Evolutionary conservation across 2,888 invertebrate genomes (phyloP), one percentile per base, ranked within the genome.

Genomic region (Tortricodes alternella): DNA sequence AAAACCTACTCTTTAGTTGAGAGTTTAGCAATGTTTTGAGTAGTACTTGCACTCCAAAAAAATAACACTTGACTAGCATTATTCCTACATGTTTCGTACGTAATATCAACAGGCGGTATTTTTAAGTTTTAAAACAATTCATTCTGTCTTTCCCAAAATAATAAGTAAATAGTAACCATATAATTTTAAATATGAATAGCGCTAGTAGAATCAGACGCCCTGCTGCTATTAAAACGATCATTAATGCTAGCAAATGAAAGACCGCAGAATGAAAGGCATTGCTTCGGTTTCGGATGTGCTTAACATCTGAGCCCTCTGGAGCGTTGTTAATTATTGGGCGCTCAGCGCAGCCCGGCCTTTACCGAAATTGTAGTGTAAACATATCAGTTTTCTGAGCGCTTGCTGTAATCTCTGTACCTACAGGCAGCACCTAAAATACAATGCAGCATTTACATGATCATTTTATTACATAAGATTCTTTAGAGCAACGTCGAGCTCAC

Each of bases 321-420:
- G 73, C 67, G 65, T 60, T 70, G 71, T 71, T 82, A 80, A 82
- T 82, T 81, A 81, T 74, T 73, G 69, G 74, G 65, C 68, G 61
- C 64, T 43, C 56, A 64, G 53, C 44, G 29, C 39, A 46, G 62
- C 44, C 59, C 53, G 58, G 60, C 62, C 53, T 49, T 53, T 66
- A 67, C 63, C 63, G 59, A 70, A 69, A 71, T 66, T 67, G 66
- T 66, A 64, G 66, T 62, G 65, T 62, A 66, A 68, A 70, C 67
- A 68, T 70, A 65, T 65, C 56, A 44, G 46, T 58, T 63, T 51
- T 41, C 44, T 32, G 50, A 37, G 19, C 29, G 11, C 29, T 29
- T n/a, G 16, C 44, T 43, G 44, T 56, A 49, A 56, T 56, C 49
- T 32, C 19, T 37, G 43, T 29, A 21, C 21, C 21, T 41, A 15